phyloP scores from a whole-genome alignment of 1,140 invertebrate genomes.

The Chlorops oryzae region DNA sequence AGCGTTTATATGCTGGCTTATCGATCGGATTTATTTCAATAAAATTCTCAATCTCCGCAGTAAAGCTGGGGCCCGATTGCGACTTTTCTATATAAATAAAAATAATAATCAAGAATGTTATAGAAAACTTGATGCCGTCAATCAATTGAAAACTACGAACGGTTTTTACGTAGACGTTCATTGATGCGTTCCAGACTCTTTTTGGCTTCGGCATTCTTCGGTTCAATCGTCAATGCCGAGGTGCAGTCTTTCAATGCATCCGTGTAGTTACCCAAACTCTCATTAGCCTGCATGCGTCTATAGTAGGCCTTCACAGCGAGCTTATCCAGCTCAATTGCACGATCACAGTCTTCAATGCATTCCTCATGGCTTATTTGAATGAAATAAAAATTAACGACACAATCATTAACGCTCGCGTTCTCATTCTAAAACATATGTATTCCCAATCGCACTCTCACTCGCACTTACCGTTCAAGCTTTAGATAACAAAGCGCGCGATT shows the following conservation, averaged over 20 bases:
- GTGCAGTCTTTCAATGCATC: conserved; percentile 43
- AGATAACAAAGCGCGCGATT: conserved; percentile 84
- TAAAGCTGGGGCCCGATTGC: conserved; percentile 41
- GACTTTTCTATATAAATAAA: conserved; percentile 20
- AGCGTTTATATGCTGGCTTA: conserved; percentile 59
- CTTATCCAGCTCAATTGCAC: conserved; percentile 32
- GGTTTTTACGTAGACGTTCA: conserved; percentile 25
- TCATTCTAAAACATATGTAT: not conserved
- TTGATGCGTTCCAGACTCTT: conserved; percentile 33
- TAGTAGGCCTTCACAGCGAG: conserved; percentile 41
- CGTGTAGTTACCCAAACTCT: conserved; percentile 38
- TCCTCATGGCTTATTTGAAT: conserved; percentile 23
- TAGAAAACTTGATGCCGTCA: not conserved
- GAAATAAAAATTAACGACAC: not conserved
- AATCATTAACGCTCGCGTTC: not conserved
- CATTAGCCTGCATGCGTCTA: conserved; percentile 45
- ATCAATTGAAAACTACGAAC: too few relatives aligned
- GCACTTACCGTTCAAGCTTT: conserved; percentile 71
- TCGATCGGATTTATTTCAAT: conserved; percentile 54
- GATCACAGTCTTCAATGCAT: conserved; percentile 38
- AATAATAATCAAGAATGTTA: not conserved
- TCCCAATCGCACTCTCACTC: too few relatives aligned
- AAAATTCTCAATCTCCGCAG: conserved; percentile 47
- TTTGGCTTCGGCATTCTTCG: conserved; percentile 41
- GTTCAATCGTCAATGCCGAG: conserved; percentile 34